Evolutionary conservation across 2,888 invertebrate species (phyloP).

Genomic region (Sphaerophoria rueppellii): DNA sequence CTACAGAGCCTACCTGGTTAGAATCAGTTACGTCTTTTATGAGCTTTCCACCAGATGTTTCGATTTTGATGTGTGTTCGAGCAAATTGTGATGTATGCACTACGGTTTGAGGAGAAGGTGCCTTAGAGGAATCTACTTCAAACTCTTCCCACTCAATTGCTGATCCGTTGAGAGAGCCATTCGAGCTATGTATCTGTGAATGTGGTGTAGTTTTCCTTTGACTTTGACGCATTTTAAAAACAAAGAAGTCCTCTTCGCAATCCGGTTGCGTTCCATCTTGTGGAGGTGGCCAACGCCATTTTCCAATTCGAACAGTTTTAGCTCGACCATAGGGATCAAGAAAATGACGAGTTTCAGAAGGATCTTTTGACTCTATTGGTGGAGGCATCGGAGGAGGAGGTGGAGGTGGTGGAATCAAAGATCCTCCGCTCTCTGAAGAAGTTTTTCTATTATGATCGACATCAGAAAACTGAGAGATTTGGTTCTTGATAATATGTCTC

Average conservation of each 20-base stretch:
- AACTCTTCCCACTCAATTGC: conserved; percentile 93
- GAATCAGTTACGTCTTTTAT: conserved; percentile 42
- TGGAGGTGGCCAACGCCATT: conserved; percentile 97
- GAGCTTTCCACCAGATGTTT: conserved; percentile 74
- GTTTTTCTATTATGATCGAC: conserved; percentile 79
- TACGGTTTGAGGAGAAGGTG: conserved; percentile 77
- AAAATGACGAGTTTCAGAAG: conserved; percentile 91
- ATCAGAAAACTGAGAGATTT: conserved; percentile 78
- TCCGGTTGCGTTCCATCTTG: conserved; percentile 88
- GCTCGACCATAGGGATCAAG: conserved; percentile 96
- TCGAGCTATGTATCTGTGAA: conserved; percentile 81
- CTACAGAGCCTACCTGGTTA: conserved; percentile 34
- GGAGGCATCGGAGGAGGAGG: conserved; percentile 96
- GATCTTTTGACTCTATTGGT: conserved; percentile 90
- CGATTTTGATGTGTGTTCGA: conserved; percentile 78
- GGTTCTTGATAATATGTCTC: conserved; percentile 79
- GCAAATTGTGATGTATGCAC: conserved; percentile 76
- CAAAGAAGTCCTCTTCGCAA: conserved; percentile 92
- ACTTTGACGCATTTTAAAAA: conserved; percentile 93
- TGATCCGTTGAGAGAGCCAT: conserved; percentile 80
- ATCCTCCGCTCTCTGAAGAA: conserved; percentile 83
- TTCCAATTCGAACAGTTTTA: conserved; percentile 96
- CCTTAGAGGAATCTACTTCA: conserved; percentile 85
- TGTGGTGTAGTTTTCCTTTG: conserved; percentile 91
- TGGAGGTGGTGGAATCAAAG: conserved; percentile 86